Evolutionary conservation across 2,113 vertebrate species (phyloP), one percentile per base, ranked within the genome.

Genomic region (Hippocampus mohnikei): DNA sequence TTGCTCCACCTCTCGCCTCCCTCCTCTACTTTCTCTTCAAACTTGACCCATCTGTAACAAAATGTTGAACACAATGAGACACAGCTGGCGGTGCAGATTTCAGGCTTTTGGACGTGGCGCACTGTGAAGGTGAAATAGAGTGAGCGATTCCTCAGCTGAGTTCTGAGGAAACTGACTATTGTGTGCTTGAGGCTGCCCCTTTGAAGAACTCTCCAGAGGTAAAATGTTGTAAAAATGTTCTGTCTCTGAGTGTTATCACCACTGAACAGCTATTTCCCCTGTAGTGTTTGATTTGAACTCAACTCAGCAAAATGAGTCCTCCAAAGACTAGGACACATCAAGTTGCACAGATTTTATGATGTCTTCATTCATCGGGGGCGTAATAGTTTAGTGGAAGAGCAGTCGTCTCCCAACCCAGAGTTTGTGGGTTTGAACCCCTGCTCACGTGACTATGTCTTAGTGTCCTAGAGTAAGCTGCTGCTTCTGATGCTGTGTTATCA

Each of bases 1-100:
- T 99, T 99, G 83, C 97, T 99, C 97, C 97, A 99, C 70, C 97
- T 85, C 75, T 99, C 97, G 0, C 97, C 96, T 0, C 97, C 96
- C 78, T 98, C 95, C 78, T 99, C 97, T 48, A 99, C 97, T 87
- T 98, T 99, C 84, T 99, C 97, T 88, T 99, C 96, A 58, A 99
- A 99, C 85, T 98, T 98, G 76, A 98, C 94, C 97, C 96, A 99
- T 88, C 96, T 99, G 86, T 79, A 87, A 53, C 9, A n/a, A n/a
- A 12, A 40, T 42, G 33, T n/a, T 11, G n/a, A 72, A 41, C 18
- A 13, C 0, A 55, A 2, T 0, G 11, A 41, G 0, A 11, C 15
- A 55, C 29, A 61, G 66, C 21, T 41, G 69, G 33, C 15, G 66
- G 5, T 61, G 44, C 33, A 10, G 52, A 52, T 9, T 9, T 21